Evolutionary conservation across 2,888 invertebrate species (phyloP).

Genomic region (Apomyelois bistriatella): DNA sequence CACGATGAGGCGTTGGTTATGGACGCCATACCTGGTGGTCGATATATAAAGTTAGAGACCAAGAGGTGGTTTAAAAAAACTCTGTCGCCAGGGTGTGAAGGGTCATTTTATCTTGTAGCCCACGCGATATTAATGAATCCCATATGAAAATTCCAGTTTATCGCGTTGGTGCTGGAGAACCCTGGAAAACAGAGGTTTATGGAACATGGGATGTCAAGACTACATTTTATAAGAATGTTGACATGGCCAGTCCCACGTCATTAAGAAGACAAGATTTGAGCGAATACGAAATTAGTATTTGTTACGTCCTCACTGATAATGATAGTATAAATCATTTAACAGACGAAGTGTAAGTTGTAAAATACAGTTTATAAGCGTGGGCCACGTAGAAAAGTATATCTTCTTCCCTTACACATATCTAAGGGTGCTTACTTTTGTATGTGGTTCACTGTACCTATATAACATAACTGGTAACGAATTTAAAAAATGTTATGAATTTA

Average conservation of each 20-base stretch:
- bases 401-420: too few relatives aligned
- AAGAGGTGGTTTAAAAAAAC: too few relatives aligned
- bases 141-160: slow-evolving; percentile 48
- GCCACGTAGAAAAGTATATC: neutral
- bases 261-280: slow-evolving; percentile 67
- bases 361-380: neutral
- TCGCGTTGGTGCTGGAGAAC: slow-evolving; percentile 39
- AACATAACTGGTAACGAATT: too few relatives aligned
- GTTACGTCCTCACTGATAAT: slow-evolving; percentile 81
- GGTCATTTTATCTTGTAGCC: too few relatives aligned
- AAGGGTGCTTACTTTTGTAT: too few relatives aligned
- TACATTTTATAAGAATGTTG: slow-evolving; percentile 32
- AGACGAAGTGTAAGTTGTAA: slow-evolving; percentile 76
- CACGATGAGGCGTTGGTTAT: too few relatives aligned
- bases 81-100: too few relatives aligned
- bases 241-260: slow-evolving; percentile 36
- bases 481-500: too few relatives aligned
- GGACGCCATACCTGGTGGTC: too few relatives aligned
- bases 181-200: slow-evolving; percentile 50
- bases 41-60: too few relatives aligned
- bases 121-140: too few relatives aligned
- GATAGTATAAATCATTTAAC: slow-evolving; percentile 80
- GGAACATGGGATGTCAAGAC: slow-evolving; percentile 47
- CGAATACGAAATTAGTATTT: slow-evolving; percentile 67
- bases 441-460: too few relatives aligned